Conservation (phyloP, 1,140 invertebrate genomes). For the Cardiocondyla obscurior region DNA sequence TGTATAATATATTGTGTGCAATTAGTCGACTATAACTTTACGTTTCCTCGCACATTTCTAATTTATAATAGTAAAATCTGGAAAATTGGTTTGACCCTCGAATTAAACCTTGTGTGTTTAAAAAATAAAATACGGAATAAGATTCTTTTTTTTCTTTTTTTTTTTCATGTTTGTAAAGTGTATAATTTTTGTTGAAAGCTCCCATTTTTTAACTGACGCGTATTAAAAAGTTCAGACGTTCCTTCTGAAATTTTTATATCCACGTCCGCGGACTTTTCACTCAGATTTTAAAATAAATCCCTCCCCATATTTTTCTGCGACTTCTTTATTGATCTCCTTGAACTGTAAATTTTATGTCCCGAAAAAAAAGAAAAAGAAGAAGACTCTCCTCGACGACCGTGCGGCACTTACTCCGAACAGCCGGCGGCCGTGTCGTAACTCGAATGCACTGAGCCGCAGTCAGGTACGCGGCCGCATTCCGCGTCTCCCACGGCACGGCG, state of each 20-base stretch:
- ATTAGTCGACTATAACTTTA: not conserved
- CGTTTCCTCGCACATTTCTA: not conserved
- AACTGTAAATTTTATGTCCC: not conserved
- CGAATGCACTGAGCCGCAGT: constrained; percentile 66
- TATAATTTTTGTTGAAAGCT: not conserved
- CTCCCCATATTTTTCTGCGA: not conserved
- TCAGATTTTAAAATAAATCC: not conserved
- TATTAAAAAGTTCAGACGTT: not conserved
- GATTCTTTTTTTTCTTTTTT: not conserved
- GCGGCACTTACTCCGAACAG: constrained; percentile 63
- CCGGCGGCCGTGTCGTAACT: constrained; percentile 60
- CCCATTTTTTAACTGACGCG: not conserved
- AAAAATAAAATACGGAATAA: not conserved
- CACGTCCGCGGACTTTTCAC: not conserved
- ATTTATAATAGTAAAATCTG: not conserved
- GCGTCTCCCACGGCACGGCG: constrained; percentile 46
- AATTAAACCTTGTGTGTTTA: not conserved
- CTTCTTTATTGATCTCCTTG: not conserved
- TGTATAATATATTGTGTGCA: not conserved
- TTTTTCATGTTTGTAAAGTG: not conserved
- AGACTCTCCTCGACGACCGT: too few relatives aligned
- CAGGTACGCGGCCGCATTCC: constrained; percentile 54
- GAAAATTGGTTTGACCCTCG: not conserved
- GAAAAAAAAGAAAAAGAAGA: too few relatives aligned
- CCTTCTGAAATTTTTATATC: not conserved